Base-by-base conservation (phyloP, 2,797 vertebrate species). In the Artibeus jamaicensis region DNA sequence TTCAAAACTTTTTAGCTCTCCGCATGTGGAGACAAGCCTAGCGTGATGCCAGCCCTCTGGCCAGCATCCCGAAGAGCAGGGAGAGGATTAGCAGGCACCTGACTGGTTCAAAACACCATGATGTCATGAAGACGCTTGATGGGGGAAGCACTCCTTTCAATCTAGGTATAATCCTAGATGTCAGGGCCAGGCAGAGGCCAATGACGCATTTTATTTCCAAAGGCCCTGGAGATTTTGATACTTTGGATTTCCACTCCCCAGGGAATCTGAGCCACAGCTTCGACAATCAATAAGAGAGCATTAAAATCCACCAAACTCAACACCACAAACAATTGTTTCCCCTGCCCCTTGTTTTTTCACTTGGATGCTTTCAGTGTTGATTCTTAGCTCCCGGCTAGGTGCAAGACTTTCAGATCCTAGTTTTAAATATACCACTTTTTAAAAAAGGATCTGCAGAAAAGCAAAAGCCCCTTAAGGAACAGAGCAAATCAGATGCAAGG, bases 1-100 rank as follows among this genome's bases (percentile, higher is more conserved):
- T 95, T 95, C 11, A 29, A 96, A 96, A 97, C 57, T 50, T 67
- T 50, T 78, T 34, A 76, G 82, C 67, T 97, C 82, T 57, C 46
- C 39, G 37, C 93, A 32, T 78, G 97, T 89, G 14, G 3, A 67
- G 90, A 77, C 97, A 97, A 85, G 95, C 76, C 88, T 68, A 71
- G 65, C 88, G 53, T 0, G 5, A 93, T 55, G 77, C 87, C 78
- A 39, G 53, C 88, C 67, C 90, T 74, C 44, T 89, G 1, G 6
- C 77, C 68, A 62, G 14, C 37, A 62, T 73, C 89, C 88, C 59
- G 19, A n/a, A 50, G 68, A 59, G 65, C 37, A 71, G 74, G 14
- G 50, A 92, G 48, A 81, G 74, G 76, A 91, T 97, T 91, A 94
- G 42, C 42, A 68, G 70, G 39, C 81, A 44, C 50, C 70, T 34